Evolutionary conservation across 2,888 invertebrate species (phyloP), one percentile per base, ranked within the genome.

Genomic region (Latrodectus hesperus): DNA sequence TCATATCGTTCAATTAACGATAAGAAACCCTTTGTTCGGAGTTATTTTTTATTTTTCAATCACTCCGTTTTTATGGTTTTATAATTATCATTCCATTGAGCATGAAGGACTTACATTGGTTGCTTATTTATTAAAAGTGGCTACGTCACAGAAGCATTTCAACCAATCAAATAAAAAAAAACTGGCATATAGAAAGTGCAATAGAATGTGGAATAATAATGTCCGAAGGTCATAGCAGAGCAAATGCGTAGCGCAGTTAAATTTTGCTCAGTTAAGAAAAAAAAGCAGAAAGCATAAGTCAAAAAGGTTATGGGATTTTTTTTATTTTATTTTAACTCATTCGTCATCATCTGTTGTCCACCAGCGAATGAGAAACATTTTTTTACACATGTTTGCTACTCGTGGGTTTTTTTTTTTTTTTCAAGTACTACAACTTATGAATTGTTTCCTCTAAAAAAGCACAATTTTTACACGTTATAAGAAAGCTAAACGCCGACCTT

Each of bases 121-220:
- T 65, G 16, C n/a, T 60, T 60, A 60, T 60, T 60, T 60, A 16
- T 38, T 14, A 26, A 26, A 17, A 80, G 17, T 12, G 51, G 16
- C 38, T 65, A 84, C 84, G 84, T 75, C 85, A 80, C 17, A 38
- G 22, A 26, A 49, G 26, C 70, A 67, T 70, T 38, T 6, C 53
- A 70, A 78, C 85, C 85, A 85, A 85, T 85, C 74, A 75, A 60
- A 85, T 75, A 79, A 64, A 26, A 52, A 85, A 73, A 60, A 67
- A 17, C 79, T 1, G 38, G 38, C 38, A 6, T 38, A 38, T 38
- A 38, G 38, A 38, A 85, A 82, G 60, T 82, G 82, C 72, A 26
- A 53, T 68, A 65, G 53, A 51, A 71, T 52, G 17, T 4, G 17
- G 71, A 73, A 71, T n/a, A 49, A 71, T 52, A 10, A 14, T 12